phyloP scores from a whole-genome alignment of 2,888 invertebrate species.

The Phaedon cochleariae region DNA sequence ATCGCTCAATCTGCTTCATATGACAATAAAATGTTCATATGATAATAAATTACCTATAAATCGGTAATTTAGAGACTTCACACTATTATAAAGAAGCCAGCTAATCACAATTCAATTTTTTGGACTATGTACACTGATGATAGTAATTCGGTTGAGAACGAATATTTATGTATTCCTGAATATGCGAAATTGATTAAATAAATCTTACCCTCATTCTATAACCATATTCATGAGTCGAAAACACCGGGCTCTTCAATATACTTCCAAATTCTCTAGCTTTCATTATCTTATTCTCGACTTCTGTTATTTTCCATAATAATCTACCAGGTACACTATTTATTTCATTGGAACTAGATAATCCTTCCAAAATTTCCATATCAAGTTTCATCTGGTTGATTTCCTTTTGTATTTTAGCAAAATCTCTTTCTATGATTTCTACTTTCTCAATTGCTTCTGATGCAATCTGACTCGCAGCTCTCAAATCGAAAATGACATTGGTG shows the following conservation, averaged over 20 bases:
- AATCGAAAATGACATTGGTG: conserved; percentile 63
- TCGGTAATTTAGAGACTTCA: too few relatives aligned
- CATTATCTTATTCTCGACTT: conserved; percentile 71
- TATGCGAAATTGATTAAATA: conserved; percentile 4
- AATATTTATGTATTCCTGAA: too few relatives aligned
- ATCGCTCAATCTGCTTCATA: too few relatives aligned
- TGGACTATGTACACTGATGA: too few relatives aligned
- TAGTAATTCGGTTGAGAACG: too few relatives aligned
- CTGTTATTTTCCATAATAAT: conserved; percentile 74
- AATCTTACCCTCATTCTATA: conserved; percentile 72
- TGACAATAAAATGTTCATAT: too few relatives aligned
- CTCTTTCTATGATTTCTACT: conserved; percentile 63
- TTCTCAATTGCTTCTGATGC: conserved; percentile 65
- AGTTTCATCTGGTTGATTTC: conserved; percentile 62
- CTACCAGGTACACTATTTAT: conserved; percentile 29
- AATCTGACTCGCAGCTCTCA: conserved; percentile 64
- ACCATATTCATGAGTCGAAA: conserved; percentile 76
- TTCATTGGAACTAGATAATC: conserved; percentile 40
- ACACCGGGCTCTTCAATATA: conserved; percentile 72
- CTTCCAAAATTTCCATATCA: conserved; percentile 62
- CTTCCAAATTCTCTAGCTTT: conserved; percentile 73
- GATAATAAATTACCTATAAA: too few relatives aligned
- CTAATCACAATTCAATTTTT: too few relatives aligned
- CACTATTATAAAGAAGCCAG: too few relatives aligned
- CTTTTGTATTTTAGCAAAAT: conserved; percentile 58